Evolutionary conservation across 2,888 invertebrate genomes (phyloP), one percentile per base, ranked within the genome.

Genomic region (Gari tellinella): DNA sequence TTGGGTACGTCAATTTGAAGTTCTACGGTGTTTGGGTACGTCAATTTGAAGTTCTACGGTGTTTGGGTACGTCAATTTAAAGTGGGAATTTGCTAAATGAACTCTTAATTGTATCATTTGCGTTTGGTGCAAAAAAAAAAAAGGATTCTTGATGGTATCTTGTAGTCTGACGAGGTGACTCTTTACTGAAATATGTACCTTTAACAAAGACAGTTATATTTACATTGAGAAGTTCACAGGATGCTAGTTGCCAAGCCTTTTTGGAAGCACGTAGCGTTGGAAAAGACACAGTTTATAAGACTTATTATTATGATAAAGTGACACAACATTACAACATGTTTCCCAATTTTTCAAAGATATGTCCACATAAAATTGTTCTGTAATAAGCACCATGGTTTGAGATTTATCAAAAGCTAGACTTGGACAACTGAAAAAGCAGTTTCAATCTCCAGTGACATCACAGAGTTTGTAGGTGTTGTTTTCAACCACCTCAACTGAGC

Each of bases 391-490:
- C n/a, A n/a, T 53, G 8, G 1, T 45, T 23, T 8, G 55, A 21
- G 19, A 26, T 3, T 31, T 21, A 55, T 31, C 14, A 12, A 56
- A 15, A 25, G 46, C 8, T 19, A 53, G 17, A 41, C 64, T 64
- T 38, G 56, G 21, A 17, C 64, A 64, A 31, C 56, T 46, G 48
- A 56, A 64, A 64, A 64, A 64, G 19, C 55, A 64, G 48, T 56
- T 37, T 5, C 64, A 48, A 56, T 64, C 53, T 17, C 41, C 51
- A 19, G 63, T 53, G 7, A 63, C 53, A n/a, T 21, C n/a, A 14
- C 19, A 4, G 23, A 23, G 19, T 19, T 14, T 23, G 15, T 19
- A 49, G 5, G 5, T 23, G 21, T 4, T 49, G 25, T 49, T 49
- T 17, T 49, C 23, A n/a, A 49, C 25, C 15, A 21, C 8, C 19